Conservation (phyloP, 2,797 vertebrate species). For the Sibirionetta formosa region DNA sequence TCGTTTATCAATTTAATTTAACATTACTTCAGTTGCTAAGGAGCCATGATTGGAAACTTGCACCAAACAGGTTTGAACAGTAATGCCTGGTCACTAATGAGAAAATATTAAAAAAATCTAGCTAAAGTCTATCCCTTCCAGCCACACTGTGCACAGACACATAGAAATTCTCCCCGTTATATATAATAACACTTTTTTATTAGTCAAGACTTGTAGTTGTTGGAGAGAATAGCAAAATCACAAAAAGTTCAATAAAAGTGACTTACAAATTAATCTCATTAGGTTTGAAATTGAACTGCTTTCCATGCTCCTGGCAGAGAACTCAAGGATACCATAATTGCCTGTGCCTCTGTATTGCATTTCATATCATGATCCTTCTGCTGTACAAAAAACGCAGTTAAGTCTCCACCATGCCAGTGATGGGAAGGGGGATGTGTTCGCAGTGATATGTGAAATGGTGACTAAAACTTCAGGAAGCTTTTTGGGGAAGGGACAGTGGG, state of each 20-base stretch:
- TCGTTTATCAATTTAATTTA: constrained; percentile 78
- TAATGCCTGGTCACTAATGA: constrained; percentile 55
- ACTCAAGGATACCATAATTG: constrained; percentile 50
- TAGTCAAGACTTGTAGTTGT: constrained; percentile 54
- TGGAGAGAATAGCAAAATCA: constrained; percentile 63
- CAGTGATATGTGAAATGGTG: constrained; percentile 34
- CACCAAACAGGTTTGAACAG: constrained; percentile 7
- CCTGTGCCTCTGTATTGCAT: background rate
- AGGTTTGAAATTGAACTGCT: constrained; percentile 52
- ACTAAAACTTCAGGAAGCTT: constrained; percentile 34
- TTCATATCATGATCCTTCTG: constrained; percentile 14
- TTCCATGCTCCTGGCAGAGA: constrained; percentile 31
- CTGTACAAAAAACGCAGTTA: background rate
- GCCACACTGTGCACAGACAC: constrained; percentile 45
- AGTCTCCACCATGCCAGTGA: background rate
- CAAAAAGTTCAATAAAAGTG: constrained; percentile 70
- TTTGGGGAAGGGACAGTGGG: background rate
- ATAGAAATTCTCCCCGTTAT: constrained; percentile 41
- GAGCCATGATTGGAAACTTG: constrained; percentile 49
- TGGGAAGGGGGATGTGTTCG: constrained; percentile 4
- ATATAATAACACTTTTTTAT: constrained; percentile 68
- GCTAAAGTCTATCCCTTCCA: background rate
- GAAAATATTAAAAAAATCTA: constrained; percentile 54
- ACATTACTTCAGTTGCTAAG: constrained; percentile 67
- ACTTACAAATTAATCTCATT: constrained; percentile 64